Percentiles rank a stretch among this genome's conserved stretches.
These are phyloP conservation scores for Enteromius fasciolatus DNA, from an alignment of 2,797 vertebrate species.

Conservation along the genomic window DNA sequence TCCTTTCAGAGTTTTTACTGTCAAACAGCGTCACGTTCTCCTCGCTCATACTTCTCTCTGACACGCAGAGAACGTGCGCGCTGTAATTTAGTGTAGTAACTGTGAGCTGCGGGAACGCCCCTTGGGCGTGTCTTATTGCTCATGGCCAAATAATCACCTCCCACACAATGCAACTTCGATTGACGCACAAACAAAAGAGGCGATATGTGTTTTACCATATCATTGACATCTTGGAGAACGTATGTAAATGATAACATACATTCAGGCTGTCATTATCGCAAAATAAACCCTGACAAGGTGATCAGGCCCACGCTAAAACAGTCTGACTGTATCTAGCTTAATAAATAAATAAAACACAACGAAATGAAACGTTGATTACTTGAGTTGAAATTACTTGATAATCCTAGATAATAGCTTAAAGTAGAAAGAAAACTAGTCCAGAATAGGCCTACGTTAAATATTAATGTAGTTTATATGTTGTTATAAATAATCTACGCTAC, in stretches of 20 bases:
- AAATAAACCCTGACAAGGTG: not conserved
- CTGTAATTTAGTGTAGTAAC: conserved; percentile 43
- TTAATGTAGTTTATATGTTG: not conserved
- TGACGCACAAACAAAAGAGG: conserved; percentile 4
- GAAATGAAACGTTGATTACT: not conserved
- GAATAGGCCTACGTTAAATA: not conserved
- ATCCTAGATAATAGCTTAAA: not conserved
- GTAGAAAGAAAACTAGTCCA: not conserved
- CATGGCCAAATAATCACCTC: conserved; percentile 47
- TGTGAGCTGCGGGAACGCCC: conserved; percentile 69
- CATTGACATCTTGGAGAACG: not conserved
- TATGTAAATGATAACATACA: conserved; percentile 22
- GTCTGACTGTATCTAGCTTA: not conserved
- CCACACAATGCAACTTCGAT: conserved; percentile 36
- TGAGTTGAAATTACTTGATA: not conserved
- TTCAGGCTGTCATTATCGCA: not conserved
- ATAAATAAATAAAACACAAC: not conserved
- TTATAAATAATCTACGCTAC: not conserved
- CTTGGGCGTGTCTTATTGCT: conserved; percentile 52
- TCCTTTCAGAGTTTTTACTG: not conserved
- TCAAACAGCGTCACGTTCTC: not conserved
- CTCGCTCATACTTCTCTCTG: conserved; percentile 35
- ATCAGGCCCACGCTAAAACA: not conserved
- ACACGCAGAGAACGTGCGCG: conserved; percentile 48
- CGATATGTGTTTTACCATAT: not conserved